A percentile compares a stretch with the other conserved stretches of the same genome.
Evolutionary conservation across 2,113 vertebrate genomes (phyloP).

Genomic region (Silurus asotus): DNA sequence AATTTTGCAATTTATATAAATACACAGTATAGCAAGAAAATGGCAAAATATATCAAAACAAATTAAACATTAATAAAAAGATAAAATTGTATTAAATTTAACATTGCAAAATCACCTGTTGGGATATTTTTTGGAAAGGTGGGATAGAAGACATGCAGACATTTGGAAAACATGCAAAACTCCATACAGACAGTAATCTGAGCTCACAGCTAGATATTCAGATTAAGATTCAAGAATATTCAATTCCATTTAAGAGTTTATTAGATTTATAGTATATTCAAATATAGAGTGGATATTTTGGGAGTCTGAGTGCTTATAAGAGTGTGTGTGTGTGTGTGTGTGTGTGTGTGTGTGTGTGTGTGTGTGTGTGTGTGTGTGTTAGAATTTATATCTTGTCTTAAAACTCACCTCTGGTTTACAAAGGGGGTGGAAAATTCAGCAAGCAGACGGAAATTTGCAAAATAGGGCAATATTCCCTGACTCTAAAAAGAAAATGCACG

Average conservation of each 20-base stretch:
- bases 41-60: neutral
- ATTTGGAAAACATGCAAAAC: neutral
- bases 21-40: neutral
- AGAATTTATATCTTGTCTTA: neutral
- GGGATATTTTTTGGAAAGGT: neutral
- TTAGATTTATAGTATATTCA: neutral
- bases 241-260: neutral
- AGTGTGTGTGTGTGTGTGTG: neutral
- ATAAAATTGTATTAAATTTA: too few relatives aligned
- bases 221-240: neutral
- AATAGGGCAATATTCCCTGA: slow-evolving; percentile 61
- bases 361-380: neutral
- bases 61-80: neutral
- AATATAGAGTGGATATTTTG: neutral
- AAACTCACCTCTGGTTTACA: slow-evolving; percentile 65
- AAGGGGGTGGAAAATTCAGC: slow-evolving; percentile 69
- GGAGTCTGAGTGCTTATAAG: neutral
- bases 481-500: slow-evolving; percentile 42
- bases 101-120: neutral
- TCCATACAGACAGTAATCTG: neutral
- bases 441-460: slow-evolving; percentile 67
- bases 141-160: neutral
- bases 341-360: neutral
- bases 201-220: neutral
- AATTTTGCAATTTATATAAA: neutral